These are phyloP conservation scores for Trissolcus basalis DNA, from an alignment of 1,140 invertebrate species.

Conservation along the genomic window DNA sequence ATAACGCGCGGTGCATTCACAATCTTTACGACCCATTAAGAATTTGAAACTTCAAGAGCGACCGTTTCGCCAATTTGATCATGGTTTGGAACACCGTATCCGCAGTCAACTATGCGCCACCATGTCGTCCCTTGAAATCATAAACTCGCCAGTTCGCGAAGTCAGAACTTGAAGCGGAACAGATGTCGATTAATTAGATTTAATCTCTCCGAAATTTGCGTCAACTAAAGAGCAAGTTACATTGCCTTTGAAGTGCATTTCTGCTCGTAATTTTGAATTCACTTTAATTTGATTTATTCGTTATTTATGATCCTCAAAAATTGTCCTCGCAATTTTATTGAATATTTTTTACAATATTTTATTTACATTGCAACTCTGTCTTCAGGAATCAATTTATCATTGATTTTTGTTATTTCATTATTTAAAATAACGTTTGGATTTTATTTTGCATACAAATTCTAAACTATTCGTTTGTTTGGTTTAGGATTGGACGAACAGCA, in stretches of 20 bases:
- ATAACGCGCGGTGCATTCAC: too few species aligned
- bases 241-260: constrained; percentile 26
- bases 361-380: too few species aligned
- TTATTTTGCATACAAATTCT: too few species aligned
- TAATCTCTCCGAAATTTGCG: constrained; percentile 35
- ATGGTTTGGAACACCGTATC: too few species aligned
- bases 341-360: too few species aligned
- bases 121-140: constrained; percentile 1
- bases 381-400: too few species aligned
- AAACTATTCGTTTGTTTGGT: constrained; percentile 15
- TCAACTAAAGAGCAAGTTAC: constrained; percentile 25
- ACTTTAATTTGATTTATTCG: constrained; percentile 6
- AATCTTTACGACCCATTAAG: too few species aligned
- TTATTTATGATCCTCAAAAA: constrained; percentile 1
- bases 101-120: background rate
- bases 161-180: constrained; percentile 33
- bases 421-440: too few species aligned
- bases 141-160: constrained; percentile 9
- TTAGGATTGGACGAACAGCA: constrained; percentile 92
- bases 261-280: constrained; percentile 25
- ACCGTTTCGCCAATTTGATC: too few species aligned
- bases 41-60: too few species aligned
- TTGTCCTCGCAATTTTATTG: too few species aligned
- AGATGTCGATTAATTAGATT: constrained; percentile 45
- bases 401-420: too few species aligned